Evolutionary conservation across 2,797 vertebrate genomes (phyloP), one percentile per base, ranked within the genome.

Genomic region (Rhinatrema bivittatum): DNA sequence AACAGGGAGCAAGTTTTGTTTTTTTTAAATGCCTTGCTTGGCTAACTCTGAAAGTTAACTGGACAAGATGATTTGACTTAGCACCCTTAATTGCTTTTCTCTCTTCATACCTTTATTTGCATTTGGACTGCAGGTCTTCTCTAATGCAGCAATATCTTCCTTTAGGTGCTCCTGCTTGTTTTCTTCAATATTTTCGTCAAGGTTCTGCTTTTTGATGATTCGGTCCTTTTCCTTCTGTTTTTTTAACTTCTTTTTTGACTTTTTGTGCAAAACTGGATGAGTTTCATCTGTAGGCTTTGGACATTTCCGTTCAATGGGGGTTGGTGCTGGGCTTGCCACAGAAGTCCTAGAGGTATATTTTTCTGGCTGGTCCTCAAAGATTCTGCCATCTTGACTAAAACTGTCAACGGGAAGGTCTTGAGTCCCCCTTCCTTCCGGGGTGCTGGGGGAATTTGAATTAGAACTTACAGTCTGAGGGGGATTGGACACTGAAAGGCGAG

Each of bases 371-470:
- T 88, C 84, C 77, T 82, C 75, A 49, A 64, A 87, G 37, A 73
- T 84, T 42, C 82, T 82, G 72, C 81, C 74, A 22, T 66, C 70
- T 53, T 72, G 76, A 65, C 61, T 65, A 7, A 68, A 67, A 60
- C 50, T 61, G 56, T 89, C 87, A 44, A 82, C 42, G 5, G 85
- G 91, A 31, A 92, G 74, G 64, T 91, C 85, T 74, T 93, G 88
- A 32, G 87, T 91, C 41, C 90, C 89, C 5, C 70, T 75, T 53
- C 88, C 86, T 66, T 92, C 88, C 0, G 88, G 86, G 48, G 88
- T 93, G 76, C 86, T 88, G 25, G 90, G 88, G 25, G 86, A 94
- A 58, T 83, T 87, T 52, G 87, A 89, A 78, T 78, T 87, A 41
- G 84, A 92, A 63, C 86, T 83, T 6, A 83, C 73, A 51, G 75